Conservation (phyloP, 2,888 invertebrate genomes). For the Octonoba sinensis region DNA sequence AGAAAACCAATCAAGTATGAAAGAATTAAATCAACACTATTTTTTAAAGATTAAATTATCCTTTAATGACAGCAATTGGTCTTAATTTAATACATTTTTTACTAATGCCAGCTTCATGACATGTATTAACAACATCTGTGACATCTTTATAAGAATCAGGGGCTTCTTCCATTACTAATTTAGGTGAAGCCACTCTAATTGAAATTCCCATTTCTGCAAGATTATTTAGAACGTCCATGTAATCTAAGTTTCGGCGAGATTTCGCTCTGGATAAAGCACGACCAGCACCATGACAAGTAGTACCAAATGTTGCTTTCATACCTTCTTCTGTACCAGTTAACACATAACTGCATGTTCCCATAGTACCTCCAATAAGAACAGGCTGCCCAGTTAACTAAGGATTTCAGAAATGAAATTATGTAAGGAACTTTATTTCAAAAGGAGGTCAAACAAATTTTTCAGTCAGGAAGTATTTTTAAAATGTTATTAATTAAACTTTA, state of each 20-base stretch:
- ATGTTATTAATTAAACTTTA: too few species aligned
- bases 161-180: constrained; percentile 99
- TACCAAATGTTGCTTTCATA: constrained; percentile 98
- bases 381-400: constrained; percentile 95
- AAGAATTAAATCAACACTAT: neutral
- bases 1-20: neutral
- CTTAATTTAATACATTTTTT: constrained; percentile 95
- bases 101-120: constrained; percentile 96
- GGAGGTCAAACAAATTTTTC: too few species aligned
- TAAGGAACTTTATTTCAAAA: too few species aligned
- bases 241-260: constrained; percentile 94
- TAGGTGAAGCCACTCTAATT: constrained; percentile 93
- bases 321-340: constrained; percentile 97
- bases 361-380: constrained; percentile 97
- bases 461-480: too few species aligned
- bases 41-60: constrained; percentile 75
- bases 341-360: constrained; percentile 99
- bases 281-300: constrained; percentile 99
- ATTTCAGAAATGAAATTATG: neutral
- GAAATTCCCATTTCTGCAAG: constrained; percentile 79
- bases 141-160: constrained; percentile 99
- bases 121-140: constrained; percentile 98
- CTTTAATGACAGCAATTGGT: constrained; percentile 99
- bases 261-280: constrained; percentile 97
- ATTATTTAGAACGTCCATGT: constrained; percentile 87